Base-by-base conservation (phyloP, 30 jellyfish, hydroid and myxozoan species). In the Chrysaora quinquecirrha region DNA sequence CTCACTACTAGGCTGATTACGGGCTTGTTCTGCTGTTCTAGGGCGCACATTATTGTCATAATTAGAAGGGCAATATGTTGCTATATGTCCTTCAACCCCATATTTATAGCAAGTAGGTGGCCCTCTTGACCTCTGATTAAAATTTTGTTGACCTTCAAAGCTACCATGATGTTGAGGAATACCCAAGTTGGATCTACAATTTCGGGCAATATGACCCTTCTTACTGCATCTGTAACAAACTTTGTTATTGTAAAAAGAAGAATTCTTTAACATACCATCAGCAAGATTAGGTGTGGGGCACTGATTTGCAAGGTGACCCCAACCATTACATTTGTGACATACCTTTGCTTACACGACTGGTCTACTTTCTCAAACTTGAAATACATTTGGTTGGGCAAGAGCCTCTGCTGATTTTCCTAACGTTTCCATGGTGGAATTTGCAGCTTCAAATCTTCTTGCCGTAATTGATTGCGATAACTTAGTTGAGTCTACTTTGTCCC, bases 251-350 rank as follows among this genome's bases (percentile, higher is more conserved):
- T 11, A 11, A 11, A 47, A 11, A 47, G 19, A 47, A 47, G 61
- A 28, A 54, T 54, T 54, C 24, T 31, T 54, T 14, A 14, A 28
- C 69, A 54, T 54, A 1, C 69, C 69, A 1, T 54, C 30, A 3
- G 69, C 20, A 28, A 54, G 20, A 19, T 31, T 54, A 12, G 69
- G 69, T 6, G 69, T n/a, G n/a, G 69, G 69, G 69, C 69, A 54
- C 69, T 54, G 69, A 54, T 54, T 3, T 28, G 69, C 69, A 3
- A 19, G 3, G 69, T 54, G 69, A 54, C 69, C 69, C 69, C 69
- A 54, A 14, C 69, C 69, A 54, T 54, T 54, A 12, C 69, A 54
- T 54, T 31, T 3, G 24, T 19, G 69, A 12, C 69, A 54, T 3
- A 54, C 69, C 16, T 54, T 54, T 54, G 69, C 18, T 54, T n/a